Base-by-base conservation (phyloP, 1,140 invertebrate species). In the Brachionus sp. region DNA sequence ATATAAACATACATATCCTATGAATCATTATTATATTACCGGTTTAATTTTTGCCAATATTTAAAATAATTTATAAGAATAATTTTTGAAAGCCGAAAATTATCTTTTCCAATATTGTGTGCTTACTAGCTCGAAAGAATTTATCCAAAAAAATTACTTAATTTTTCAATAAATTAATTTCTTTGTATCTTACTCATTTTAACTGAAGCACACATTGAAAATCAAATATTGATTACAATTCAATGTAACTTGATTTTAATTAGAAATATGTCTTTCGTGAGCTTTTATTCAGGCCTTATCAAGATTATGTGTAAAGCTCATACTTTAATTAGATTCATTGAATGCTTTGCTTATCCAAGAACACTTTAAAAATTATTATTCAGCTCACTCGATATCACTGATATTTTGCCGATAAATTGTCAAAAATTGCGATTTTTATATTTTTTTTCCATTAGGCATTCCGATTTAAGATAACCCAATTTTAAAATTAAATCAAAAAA, bases 1-100 rank as follows among this genome's bases (percentile, higher is more conserved):
- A 70, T 70, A 33, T 70, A 70, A 70, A 70, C n/a, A 70, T 3
- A 70, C 66, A 70, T 70, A 70, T 70, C n/a, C 66, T 66, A 33
- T 33, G 33, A 70, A 12, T 70, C n/a, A 70, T 70, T 70, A 70
- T 70, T 39, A 39, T 70, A 70, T 70, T 70, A 70, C 66, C 66
- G 66, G 35, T 70, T 70, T 37, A 37, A 39, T 70, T 70, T 70
- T 70, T 70, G 4, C 3, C 37, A 10, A n/a, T 39, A 39, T 19
- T 9, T 37, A 70, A 25, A 57, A 57, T 57, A 64, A 70, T 70
- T 39, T 35, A 70, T 70, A 70, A 70, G 35, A 70, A 70, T 33
- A 39, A 70, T 37, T 7, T 33, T 66, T 33, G 25, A 33, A 33
- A 33, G 33, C 7, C 62, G 13, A 66, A 66, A 10, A 29, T 66